These are phyloP conservation scores for Dolichopus griseipennis DNA, from an alignment of 2,888 invertebrate species.

Conservation along the genomic window DNA sequence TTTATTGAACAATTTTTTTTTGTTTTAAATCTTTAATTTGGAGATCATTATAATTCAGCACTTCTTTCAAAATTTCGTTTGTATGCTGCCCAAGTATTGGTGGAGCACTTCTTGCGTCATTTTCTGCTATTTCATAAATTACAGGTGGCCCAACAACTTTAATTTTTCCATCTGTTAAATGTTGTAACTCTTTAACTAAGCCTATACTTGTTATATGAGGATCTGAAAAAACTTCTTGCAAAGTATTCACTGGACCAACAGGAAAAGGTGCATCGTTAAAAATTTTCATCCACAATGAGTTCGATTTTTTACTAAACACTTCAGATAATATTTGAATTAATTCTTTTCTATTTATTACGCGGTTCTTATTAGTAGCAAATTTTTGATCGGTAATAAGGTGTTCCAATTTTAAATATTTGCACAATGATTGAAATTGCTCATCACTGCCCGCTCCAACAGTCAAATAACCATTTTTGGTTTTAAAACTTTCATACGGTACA, in stretches of 20 bases:
- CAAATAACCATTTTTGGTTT: conserved; percentile 71
- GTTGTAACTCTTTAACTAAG: conserved; percentile 62
- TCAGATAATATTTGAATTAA: conserved; percentile 55
- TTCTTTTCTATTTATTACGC: conserved; percentile 67
- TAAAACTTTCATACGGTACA: conserved; percentile 89
- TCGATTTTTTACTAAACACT: conserved; percentile 54
- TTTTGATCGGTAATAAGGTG: conserved; percentile 54
- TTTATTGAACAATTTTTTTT: conserved; percentile 33
- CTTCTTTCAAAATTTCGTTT: conserved; percentile 56
- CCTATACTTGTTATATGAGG: conserved; percentile 68
- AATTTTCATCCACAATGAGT: conserved; percentile 61
- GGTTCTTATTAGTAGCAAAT: conserved; percentile 60
- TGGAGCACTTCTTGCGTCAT: conserved; percentile 63
- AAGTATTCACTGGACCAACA: conserved; percentile 80
- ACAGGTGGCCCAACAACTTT: conserved; percentile 84
- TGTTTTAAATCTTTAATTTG: conserved; percentile 46
- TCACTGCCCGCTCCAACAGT: conserved; percentile 85
- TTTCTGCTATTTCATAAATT: conserved; percentile 62
- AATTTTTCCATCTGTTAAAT: conserved; percentile 60
- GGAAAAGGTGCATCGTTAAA: conserved; percentile 74
- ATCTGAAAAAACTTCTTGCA: conserved; percentile 79
- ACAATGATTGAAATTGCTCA: conserved; percentile 65
- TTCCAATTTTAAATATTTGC: conserved; percentile 52
- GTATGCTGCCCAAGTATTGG: conserved; percentile 87
- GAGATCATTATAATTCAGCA: conserved; percentile 55